Conservation (phyloP, 2,888 invertebrate genomes). For the Didymodactylos carnosus region DNA sequence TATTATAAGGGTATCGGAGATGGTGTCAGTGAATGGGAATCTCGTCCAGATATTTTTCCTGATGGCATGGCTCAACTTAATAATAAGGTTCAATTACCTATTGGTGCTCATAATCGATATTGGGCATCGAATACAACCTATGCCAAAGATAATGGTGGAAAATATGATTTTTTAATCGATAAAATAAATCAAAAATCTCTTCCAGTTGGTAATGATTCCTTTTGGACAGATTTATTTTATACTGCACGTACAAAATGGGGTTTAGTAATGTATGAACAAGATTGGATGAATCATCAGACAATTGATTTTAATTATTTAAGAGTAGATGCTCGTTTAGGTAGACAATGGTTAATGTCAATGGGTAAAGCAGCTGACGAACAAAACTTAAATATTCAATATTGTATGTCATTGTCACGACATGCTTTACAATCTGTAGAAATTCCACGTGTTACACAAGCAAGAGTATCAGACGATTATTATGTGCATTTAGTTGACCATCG, state of each 20-base stretch:
- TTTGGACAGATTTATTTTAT: constrained; percentile 22
- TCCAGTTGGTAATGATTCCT: constrained; percentile 18
- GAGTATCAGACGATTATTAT: constrained; percentile 14
- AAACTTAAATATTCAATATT: constrained; percentile 25
- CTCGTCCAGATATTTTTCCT: constrained; percentile 5
- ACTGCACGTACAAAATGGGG: constrained; percentile 20
- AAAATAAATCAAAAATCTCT: constrained; percentile 14
- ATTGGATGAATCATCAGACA: constrained; percentile 26
- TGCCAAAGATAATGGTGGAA: constrained; percentile 26
- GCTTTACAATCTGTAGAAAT: constrained; percentile 21
- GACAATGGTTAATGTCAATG: constrained; percentile 24
- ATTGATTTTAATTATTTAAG: constrained; percentile 19
- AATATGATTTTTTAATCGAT: constrained; percentile 20
- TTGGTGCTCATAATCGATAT: constrained; percentile 10
- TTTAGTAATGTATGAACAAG: constrained; percentile 23
- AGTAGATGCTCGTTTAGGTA: constrained; percentile 19
- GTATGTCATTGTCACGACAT: constrained; percentile 23
- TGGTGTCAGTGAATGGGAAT: not conserved
- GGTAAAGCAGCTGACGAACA: constrained; percentile 20
- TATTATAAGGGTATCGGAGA: constrained; percentile 1
- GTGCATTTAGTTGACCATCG: not conserved
- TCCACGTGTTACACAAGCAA: constrained; percentile 23
- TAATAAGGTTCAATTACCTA: not conserved
- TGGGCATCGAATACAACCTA: constrained; percentile 25
- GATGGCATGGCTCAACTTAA: not conserved